Conservation (phyloP, 2,113 vertebrate species). For the Vulpes ferrilata region DNA sequence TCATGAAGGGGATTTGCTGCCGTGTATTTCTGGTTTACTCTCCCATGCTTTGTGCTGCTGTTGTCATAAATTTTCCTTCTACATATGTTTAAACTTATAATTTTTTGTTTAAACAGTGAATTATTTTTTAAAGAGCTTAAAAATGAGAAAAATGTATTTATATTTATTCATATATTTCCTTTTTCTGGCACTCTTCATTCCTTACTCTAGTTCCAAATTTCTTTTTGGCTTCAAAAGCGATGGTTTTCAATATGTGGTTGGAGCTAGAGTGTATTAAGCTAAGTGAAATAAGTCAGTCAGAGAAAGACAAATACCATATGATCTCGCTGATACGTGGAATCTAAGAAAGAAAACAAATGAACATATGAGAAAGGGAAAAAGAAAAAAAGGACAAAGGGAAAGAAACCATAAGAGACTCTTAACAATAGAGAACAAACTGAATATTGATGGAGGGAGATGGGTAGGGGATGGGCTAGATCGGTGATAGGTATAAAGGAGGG, state of each 20-base stretch:
- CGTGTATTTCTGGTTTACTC: neutral
- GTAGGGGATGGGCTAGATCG: neutral
- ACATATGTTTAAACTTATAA: neutral
- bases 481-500: neutral
- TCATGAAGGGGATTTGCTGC: neutral
- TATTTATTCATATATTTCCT: neutral
- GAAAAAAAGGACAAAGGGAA: neutral
- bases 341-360: neutral
- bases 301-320: neutral
- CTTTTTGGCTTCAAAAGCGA: neutral
- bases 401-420: neutral
- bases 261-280: neutral
- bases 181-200: neutral
- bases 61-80: neutral
- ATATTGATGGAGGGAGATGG: neutral
- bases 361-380: neutral
- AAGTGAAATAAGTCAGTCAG: neutral
- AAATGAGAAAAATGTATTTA: neutral
- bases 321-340: neutral
- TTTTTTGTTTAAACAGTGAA: neutral
- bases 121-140: neutral
- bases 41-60: neutral
- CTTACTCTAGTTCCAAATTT: neutral
- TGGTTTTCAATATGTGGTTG: neutral
- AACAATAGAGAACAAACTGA: neutral